Base-by-base conservation (phyloP, 2,113 vertebrate species). In the Gulo gulo region DNA sequence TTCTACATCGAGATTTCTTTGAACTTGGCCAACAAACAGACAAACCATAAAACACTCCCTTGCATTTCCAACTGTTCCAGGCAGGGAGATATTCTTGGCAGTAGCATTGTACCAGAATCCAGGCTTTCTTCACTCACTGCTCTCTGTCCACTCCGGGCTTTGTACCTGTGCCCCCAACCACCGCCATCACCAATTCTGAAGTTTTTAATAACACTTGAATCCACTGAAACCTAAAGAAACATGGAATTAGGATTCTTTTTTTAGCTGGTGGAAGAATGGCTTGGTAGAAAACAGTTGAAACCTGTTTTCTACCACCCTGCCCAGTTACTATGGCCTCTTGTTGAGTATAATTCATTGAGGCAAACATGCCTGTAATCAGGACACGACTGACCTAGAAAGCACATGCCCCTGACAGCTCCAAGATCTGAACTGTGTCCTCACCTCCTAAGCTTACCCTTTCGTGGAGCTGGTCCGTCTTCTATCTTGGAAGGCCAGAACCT, bases 21-120 rank as follows among this genome's bases (percentile, higher is more conserved):
- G 63, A 91, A 96, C 76, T 57, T 69, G 80, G 69, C 91, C 61
- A 85, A 61, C 39, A 90, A 88, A 93, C 61, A 90, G 81, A 95
- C 73, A 93, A 82, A 88, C 31, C 81, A 45, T 93, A n/a, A 96
- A 79, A 36, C 4, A 87, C 52, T 74, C 47, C 13, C 67, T 71
- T 21, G 26, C 13, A 14, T n/a, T 74, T 24, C 50, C 29, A 47
- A 39, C n/a, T 18, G 8, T 18, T 78, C 71, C 83, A 67, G 67
- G 52, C 85, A 23, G 69, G 42, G 39, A 73, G 52, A n/a, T 24
- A 4, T 20, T 78, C 55, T 69, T 50, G 45, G 67, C 69, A 13
- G 57, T 0, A 42, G 36, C 52, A 20, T 6, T 29, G 0, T 45
- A 16, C 85, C 55, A 39, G 79, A 67, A 74, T 47, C 91, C 39